Percentiles rank a stretch among this genome's conserved stretches.
Evolutionary conservation across 2,888 invertebrate species (phyloP).

Genomic region (Drosophila putrida): DNA sequence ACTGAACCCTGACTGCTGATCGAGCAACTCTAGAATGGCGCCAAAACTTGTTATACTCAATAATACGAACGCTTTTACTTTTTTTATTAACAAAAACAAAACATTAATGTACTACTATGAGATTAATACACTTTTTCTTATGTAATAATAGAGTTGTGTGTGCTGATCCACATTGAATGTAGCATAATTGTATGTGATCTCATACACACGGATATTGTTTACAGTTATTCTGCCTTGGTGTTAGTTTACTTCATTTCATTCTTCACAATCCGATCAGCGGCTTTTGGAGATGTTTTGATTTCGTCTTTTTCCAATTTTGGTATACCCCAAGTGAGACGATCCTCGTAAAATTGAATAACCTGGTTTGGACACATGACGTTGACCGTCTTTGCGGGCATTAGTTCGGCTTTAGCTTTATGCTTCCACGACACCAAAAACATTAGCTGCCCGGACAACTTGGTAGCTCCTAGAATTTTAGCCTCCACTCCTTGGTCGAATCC

Average conservation of each 20-base stretch:
- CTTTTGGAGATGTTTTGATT: not conserved
- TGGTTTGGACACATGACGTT: conserved; percentile 94
- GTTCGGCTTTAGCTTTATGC: conserved; percentile 94
- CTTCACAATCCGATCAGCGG: not conserved
- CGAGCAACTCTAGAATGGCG: conserved; percentile 29
- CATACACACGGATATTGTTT: conserved; percentile 1
- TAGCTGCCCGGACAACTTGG: conserved; percentile 95
- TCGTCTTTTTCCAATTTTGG: not conserved
- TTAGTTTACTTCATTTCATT: not conserved
- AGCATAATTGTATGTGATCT: not conserved
- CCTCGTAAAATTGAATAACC: conserved; percentile 96
- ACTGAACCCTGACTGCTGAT: too few relatives aligned
- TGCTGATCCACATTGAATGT: not conserved
- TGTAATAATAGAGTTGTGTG: not conserved
- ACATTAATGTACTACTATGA: not conserved
- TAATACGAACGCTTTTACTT: not conserved
- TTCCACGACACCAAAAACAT: conserved; percentile 98
- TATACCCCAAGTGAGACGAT: conserved; percentile 89
- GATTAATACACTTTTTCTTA: not conserved
- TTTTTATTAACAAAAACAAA: not conserved
- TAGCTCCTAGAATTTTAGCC: conserved; percentile 94
- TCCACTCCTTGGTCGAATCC: conserved; percentile 93
- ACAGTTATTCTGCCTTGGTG: conserved; percentile 9
- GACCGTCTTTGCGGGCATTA: conserved; percentile 94
- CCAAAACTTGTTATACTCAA: conserved; percentile 4